Evolutionary conservation across 2,113 vertebrate species (phyloP), one percentile per base, ranked within the genome.

Genomic region (Sinocyclocheilus maitianheensis): DNA sequence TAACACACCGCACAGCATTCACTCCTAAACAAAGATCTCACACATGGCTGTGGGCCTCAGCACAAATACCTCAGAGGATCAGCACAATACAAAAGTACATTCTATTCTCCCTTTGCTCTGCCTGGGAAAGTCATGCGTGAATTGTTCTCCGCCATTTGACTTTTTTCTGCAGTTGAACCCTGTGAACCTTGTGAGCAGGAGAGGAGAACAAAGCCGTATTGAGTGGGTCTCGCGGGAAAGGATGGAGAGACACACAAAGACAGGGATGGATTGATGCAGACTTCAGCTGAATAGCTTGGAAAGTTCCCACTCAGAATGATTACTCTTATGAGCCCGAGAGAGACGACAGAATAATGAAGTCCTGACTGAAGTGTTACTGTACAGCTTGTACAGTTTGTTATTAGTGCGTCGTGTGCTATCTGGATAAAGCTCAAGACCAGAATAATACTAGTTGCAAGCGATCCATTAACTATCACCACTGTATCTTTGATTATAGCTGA

Each of bases 41-140:
- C 18, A 22, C 77, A 34, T 76, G 0, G 14, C 3, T 22, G 3
- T 7, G 77, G 7, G 48, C 55, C 58, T 60, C 51, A 10, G 63
- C 46, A 81, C 12, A 83, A 82, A 85, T 79, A 69, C 84, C 81
- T 63, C 71, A 90, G 89, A 84, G 91, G 91, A 89, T 83, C 89
- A 60, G 83, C 91, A 90, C 91, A 91, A 90, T 87, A 63, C 75
- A 92, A 87, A 91, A 91, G 79, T 81, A 91, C 88, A 37, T 81
- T 76, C 77, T 58, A 37, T 81, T 76, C 77, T 58, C n/a, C 74
- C 46, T 62, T 62, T 81, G 16, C 69, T 80, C 75, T 71, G 58
- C 62, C 89, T 88, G 84, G 84, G 90, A 88, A 88, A 77, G 34
- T 67, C 85, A 82, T 9, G 88, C 83, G 81, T 85, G 89, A 87